phyloP scores from a whole-genome alignment of 2,888 invertebrate species.

The Dastarcus helophoroides region DNA sequence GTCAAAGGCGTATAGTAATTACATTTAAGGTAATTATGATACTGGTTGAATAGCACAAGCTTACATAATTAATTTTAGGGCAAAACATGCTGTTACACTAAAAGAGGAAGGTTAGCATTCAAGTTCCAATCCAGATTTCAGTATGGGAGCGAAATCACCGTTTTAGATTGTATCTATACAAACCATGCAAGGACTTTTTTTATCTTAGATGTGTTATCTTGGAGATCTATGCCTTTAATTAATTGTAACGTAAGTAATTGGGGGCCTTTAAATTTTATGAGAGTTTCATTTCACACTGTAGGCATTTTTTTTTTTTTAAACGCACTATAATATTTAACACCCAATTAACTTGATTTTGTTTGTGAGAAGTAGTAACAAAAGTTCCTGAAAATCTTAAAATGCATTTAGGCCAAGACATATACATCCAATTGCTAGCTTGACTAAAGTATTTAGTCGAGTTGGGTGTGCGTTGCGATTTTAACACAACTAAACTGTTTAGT shows the following conservation, averaged over 20 bases:
- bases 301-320: too few relatives aligned
- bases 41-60: neutral
- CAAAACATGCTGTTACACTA: constrained; percentile 55
- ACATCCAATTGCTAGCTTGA: too few relatives aligned
- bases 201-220: constrained; percentile 72
- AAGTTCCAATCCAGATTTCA: constrained; percentile 54
- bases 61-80: constrained; percentile 43
- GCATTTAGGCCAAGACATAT: too few relatives aligned
- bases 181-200: constrained; percentile 51
- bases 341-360: too few relatives aligned
- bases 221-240: constrained; percentile 61
- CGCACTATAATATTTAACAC: too few relatives aligned
- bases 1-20: constrained; percentile 70
- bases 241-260: constrained; percentile 56
- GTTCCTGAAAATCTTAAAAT: too few relatives aligned
- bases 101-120: constrained; percentile 47
- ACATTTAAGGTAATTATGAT: constrained; percentile 46
- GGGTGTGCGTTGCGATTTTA: too few relatives aligned
- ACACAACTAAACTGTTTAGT: too few relatives aligned
- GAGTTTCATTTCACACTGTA: too few relatives aligned
- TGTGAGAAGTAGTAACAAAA: too few relatives aligned
- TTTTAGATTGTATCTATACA: constrained; percentile 76
- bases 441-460: too few relatives aligned
- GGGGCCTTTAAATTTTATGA: too few relatives aligned
- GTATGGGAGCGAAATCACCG: constrained; percentile 45